Evolutionary conservation across 2,797 vertebrate species (phyloP).

Genomic region (Chelon labrosus): DNA sequence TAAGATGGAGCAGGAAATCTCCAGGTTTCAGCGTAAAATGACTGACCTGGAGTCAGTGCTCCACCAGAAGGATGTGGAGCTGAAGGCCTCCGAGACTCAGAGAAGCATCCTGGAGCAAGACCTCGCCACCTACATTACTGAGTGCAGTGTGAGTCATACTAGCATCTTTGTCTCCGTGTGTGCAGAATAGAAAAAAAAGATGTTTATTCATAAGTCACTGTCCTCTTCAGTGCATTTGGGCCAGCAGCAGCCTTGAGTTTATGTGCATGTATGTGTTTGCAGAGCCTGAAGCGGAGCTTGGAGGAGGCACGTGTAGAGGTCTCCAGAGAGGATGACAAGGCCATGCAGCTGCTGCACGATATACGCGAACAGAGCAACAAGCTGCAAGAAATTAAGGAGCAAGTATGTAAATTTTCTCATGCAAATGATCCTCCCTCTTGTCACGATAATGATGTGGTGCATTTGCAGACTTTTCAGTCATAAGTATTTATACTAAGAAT

Average conservation of each 20-base stretch:
- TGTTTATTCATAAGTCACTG: neutral
- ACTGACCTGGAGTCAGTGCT: slow-evolving; percentile 99
- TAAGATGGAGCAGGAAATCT: slow-evolving; percentile 99
- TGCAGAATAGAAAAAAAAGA: neutral
- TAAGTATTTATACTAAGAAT: slow-evolving; percentile 25
- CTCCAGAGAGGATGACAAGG: slow-evolving; percentile 99
- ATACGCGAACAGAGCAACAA: slow-evolving; percentile 99
- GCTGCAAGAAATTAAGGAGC: slow-evolving; percentile 99
- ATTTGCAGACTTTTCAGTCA: slow-evolving; percentile 36
- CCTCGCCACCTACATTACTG: slow-evolving; percentile 99
- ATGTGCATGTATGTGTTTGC: slow-evolving; percentile 61
- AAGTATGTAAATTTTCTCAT: slow-evolving; percentile 84
- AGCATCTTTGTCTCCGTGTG: slow-evolving; percentile 24
- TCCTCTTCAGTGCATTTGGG: neutral
- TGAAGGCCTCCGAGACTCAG: slow-evolving; percentile 98
- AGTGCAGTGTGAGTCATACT: slow-evolving; percentile 94
- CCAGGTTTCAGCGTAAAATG: slow-evolving; percentile 98
- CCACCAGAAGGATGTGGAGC: slow-evolving; percentile 99
- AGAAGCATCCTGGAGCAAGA: slow-evolving; percentile 98
- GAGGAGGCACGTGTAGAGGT: slow-evolving; percentile 98
- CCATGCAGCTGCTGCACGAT: slow-evolving; percentile 97
- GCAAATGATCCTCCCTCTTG: slow-evolving; percentile 27
- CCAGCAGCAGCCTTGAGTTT: slow-evolving; percentile 31
- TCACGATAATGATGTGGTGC: slow-evolving; percentile 41
- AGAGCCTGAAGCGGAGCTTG: slow-evolving; percentile 99